Evolutionary conservation across 1,140 invertebrate genomes (phyloP), one percentile per base, ranked within the genome.

Genomic region (Drosophila varians): DNA sequence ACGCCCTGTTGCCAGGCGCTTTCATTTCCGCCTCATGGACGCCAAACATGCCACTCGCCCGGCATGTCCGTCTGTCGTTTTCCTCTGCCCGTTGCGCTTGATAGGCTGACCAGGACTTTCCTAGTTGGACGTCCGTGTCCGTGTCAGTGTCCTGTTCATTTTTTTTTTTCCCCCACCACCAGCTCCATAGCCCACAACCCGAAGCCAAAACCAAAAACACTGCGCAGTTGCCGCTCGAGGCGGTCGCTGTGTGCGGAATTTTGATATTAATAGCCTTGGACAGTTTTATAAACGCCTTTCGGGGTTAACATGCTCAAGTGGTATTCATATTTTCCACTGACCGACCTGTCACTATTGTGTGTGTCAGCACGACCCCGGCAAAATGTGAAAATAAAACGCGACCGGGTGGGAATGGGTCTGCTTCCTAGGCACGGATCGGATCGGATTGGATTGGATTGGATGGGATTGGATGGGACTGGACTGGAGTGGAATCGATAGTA

Each of bases 281-380:
- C 82, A 87, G 83, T 77, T 87, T 87, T 87, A 87, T 87, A 87
- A 87, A 87, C 83, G 82, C 83, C 83, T 87, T 87, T 87, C 77
- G 83, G 82, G 82, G 82, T 87, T 87, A 87, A 87, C 82, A 87
- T 87, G 83, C 69, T 88, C 82, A 87, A 87, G 83, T 87, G 82
- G 69, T 88, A 87, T 87, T 87, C 82, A 87, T 88, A 87, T 87
- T 87, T 87, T 87, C 82, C 83, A 87, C 82, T 87, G 82, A 88
- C 82, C 82, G 82, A 87, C 82, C 82, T 87, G 82, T 87, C 82
- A 87, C 82, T 87, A 74, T 72, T 53, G 55, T 71, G 60, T 74
- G 70, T 71, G 69, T 86, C 72, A 80, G 72, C 45, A 12, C 40
- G 47, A 71, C 46, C 62, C 58, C 55, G 28, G 55, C 12, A 18